Evolutionary conservation across 2,888 invertebrate species (phyloP), one percentile per base, ranked within the genome.

Genomic region (Leptinotarsa juncta): DNA sequence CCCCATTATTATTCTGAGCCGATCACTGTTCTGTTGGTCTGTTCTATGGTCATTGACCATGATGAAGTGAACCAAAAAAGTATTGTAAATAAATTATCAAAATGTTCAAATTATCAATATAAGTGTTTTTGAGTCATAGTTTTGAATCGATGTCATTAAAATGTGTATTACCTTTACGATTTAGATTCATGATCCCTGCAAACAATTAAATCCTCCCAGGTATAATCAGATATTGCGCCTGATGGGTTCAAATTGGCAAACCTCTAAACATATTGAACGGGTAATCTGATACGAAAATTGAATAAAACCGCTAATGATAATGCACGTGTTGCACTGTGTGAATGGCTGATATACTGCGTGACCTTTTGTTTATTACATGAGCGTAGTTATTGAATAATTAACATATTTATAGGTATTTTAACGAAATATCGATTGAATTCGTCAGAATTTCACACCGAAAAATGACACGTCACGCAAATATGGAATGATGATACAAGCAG

Each of bases 251-350:
- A 68, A 55, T 55, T 55, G 68, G 55, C 55, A 68, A 68, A 68
- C 55, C 42, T 68, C 53, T 68, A 32, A 55, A 68, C 68, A 55
- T 68, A 32, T 42, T 32, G 42, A 48, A 68, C 55, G 18, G 68
- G 42, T 68, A 55, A 68, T 68, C 68, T 53, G 68, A 32, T 55
- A 55, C 55, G 53, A 32, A 55, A 55, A 68, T 68, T 68, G 68
- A 68, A 68, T 68, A 68, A 68, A 68, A 68, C 68, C 68, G 18
- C 55, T 68, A 68, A 68, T 68, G 68, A 68, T 68, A 42, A 68
- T 53, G 68, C 68, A 68, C 68, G 42, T 68, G 68, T 68, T 68
- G 68, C 68, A 55, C 42, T 16, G 51, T 67, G 53, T 16, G n/a
- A 42, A 55, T 55, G 16, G 55, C 55, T 68, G 68, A 55, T 55